Evolutionary conservation across 2,797 vertebrate genomes (phyloP), one percentile per base, ranked within the genome.

Genomic region (Loris lydekkerianus): DNA sequence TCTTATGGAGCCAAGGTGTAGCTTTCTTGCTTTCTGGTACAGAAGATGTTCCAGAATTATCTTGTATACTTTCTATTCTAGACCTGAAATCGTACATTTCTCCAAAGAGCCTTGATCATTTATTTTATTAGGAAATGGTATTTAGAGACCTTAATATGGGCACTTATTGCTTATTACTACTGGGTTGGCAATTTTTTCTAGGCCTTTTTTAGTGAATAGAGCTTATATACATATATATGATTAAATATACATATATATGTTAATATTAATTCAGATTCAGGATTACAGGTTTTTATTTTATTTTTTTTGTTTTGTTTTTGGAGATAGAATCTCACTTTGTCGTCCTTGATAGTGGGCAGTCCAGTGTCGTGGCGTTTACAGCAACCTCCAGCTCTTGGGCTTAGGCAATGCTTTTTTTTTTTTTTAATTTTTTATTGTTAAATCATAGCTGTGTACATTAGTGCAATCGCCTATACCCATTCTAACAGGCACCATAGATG

Each of bases 261-360:
- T 89, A 20, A 77, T 63, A 58, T 60, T 89, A 34, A 58, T 83
- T 91, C 70, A 82, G 43, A 81, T 80, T 58, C 56, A 83, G 34
- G 7, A 34, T 60, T 80, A 34, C 34, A 34, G 34, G 34, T 34
- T 34, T 34, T 34, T 34, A 34, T 23, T 87, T 83, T 65, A 70
- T 81, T 85, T 78, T 34, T 34, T 34, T 34, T 34, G 2, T 84
- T 70, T 86, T 18, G 46, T 3, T 49, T 49, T 49, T 14, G 2
- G 13, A 49, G 49, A 14, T 2, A 49, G 49, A 14, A 13, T 49
- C 49, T 49, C 49, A 46, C 46, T 46, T 46, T 49, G 49, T 49
- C 34, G 34, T 34, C 34, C 34, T 34, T 34, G 34, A 34, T 34
- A 34, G 34, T 34, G 34, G 34, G 34, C 34, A 34, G 34, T 34